Percentiles rank a stretch among this genome's conserved stretches.
Evolutionary conservation across 2,888 invertebrate genomes (phyloP).

Genomic region (Drosophila merina): DNA sequence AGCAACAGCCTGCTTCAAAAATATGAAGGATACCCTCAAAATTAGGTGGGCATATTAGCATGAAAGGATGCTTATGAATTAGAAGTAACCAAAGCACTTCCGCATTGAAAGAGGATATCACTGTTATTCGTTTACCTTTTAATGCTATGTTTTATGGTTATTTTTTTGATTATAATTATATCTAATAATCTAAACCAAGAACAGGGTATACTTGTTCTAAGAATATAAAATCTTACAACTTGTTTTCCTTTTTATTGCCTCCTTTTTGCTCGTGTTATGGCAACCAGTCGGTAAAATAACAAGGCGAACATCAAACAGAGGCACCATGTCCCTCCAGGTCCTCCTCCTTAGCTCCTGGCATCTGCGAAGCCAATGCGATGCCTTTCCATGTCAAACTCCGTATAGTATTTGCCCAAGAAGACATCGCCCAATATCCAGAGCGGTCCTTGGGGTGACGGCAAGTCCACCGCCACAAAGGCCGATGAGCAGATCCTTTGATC

Average conservation of each 20-base stretch:
- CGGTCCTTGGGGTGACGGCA: slow-evolving; percentile 66
- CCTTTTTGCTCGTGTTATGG: slow-evolving; percentile 43
- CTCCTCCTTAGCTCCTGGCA: slow-evolving; percentile 81
- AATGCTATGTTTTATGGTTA: no score
- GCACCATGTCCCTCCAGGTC: neutral
- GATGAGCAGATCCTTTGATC: slow-evolving; percentile 89
- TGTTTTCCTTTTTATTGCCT: slow-evolving; percentile 7
- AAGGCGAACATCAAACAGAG: slow-evolving; percentile 19
- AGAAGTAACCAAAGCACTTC: neutral
- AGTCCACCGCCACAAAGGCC: slow-evolving; percentile 67
- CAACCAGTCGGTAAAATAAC: slow-evolving; percentile 41
- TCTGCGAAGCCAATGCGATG: slow-evolving; percentile 72
- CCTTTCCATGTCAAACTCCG: slow-evolving; percentile 71
- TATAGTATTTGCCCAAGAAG: slow-evolving; percentile 69
- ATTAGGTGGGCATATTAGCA: no score
- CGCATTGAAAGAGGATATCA: no score
- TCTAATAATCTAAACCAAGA: no score
- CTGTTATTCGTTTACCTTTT: no score
- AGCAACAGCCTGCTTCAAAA: slow-evolving; percentile 39
- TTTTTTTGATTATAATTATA: no score
- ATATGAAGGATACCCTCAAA: neutral
- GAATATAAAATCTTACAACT: neutral
- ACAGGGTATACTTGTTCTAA: neutral
- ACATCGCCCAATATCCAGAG: slow-evolving; percentile 73
- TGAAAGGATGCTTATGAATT: neutral